Evolutionary conservation across 2,888 invertebrate genomes (phyloP), one percentile per base, ranked within the genome.

Genomic region (Drosophila tripunctata): DNA sequence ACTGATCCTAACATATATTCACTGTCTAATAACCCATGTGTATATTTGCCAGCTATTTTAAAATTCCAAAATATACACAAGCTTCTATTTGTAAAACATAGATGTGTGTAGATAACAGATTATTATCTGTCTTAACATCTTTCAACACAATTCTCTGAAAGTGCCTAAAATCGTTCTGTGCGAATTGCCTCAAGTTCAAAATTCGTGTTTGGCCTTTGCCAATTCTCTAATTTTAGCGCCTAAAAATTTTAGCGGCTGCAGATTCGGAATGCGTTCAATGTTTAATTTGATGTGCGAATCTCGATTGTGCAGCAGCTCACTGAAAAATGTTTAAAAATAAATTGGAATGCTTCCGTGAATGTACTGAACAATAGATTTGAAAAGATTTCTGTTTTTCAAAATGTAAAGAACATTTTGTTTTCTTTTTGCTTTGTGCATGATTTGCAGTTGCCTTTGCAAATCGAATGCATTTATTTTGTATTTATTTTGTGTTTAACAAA

Each of bases 171-270:
- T 35, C 15, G 15, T 27, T 27, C 50, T 27, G 8, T 50, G 24
- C 36, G n/a, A 21, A 14, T 30, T 27, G 66, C 66, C 62, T 82
- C 87, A 83, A 83, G 83, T 85, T 83, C 79, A 79, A 82, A 87
- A 85, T 68, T 81, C 87, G 85, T 83, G 85, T 78, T 80, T 86
- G 81, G 81, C 84, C 87, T 81, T 81, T 81, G 56, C 44, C 45
- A 47, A 21, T 44, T n/a, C 3, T 47, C 61, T 84, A 83, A 77
- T 48, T 78, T 78, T 69, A 74, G 69, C 31, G 30, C n/a, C 22
- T 31, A 15, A 6, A n/a, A 48, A 35, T 44, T 57, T 56, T 60
- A 47, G 56, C 7, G 12, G 12, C 57, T 76, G 57, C 73, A 69
- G 40, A 41, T 35, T 51, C 50, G 56, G 45, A 78, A 63, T 68